Conservation (phyloP, 2,113 vertebrate species). For the Daphoenositta chrysoptera region DNA sequence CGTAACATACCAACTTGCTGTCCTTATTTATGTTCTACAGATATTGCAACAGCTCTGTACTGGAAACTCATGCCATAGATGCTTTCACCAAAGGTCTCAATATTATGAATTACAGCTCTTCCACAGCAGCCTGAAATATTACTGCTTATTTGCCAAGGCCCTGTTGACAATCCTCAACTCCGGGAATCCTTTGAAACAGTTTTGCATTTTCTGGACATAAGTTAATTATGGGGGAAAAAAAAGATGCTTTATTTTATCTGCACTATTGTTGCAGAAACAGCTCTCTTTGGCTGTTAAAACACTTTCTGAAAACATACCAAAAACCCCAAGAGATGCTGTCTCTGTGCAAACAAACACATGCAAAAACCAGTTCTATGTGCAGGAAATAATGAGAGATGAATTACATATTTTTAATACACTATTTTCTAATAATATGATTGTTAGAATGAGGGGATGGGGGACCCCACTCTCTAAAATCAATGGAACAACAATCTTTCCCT, state of each 20-base stretch:
- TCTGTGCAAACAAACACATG: not conserved
- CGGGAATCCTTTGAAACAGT: slow-evolving; percentile 59
- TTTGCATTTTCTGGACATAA: slow-evolving; percentile 44
- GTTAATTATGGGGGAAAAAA: not conserved
- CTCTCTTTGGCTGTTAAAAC: not conserved
- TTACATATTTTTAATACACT: slow-evolving; percentile 29
- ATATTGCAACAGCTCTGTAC: not conserved
- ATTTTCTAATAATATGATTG: not conserved
- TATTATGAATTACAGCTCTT: slow-evolving; percentile 37
- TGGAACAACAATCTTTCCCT: slow-evolving; percentile 47
- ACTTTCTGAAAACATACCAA: not conserved
- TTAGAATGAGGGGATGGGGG: not conserved
- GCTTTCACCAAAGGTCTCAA: not conserved
- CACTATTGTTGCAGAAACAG: not conserved
- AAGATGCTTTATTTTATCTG: not conserved
- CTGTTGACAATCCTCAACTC: slow-evolving; percentile 11
- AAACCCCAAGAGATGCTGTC: not conserved
- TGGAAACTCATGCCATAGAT: not conserved
- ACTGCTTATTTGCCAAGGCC: slow-evolving; percentile 48
- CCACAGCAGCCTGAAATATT: slow-evolving; percentile 26
- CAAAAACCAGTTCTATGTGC: not conserved
- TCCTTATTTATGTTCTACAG: not conserved
- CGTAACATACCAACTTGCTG: not conserved
- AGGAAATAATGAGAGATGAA: not conserved
- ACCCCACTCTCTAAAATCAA: not conserved